phyloP scores from a whole-genome alignment of 2,888 invertebrate species.

The Danaus chrysippus region DNA sequence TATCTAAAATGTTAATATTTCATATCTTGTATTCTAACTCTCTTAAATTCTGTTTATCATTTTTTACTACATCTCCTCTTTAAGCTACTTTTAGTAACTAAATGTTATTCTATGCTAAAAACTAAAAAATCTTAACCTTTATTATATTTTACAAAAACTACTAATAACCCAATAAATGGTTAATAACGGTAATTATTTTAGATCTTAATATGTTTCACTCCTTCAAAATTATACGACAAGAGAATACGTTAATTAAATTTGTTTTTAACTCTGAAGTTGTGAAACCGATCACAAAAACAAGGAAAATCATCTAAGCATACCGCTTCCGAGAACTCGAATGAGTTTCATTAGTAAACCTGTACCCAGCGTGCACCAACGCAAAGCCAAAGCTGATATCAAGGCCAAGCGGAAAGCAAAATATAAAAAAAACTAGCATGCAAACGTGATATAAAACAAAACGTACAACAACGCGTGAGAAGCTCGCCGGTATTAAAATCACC shows the following conservation, averaged over 20 bases:
- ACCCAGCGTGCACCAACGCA: slow-evolving; percentile 12
- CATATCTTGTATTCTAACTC: not conserved
- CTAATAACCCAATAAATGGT: too few species aligned
- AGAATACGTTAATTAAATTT: not conserved
- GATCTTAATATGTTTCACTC: not conserved
- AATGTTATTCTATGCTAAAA: too few species aligned
- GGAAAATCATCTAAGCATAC: not conserved
- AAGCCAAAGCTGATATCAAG: slow-evolving; percentile 18
- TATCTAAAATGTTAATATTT: slow-evolving; percentile 49
- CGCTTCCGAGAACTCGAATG: not conserved
- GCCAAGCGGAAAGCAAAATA: slow-evolving; percentile 33
- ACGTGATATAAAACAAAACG: slow-evolving; percentile 64
- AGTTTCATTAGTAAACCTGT: not conserved
- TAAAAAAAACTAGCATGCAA: slow-evolving; percentile 48
- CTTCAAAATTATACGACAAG: not conserved
- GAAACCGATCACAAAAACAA: not conserved
- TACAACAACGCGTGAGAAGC: slow-evolving; percentile 69
- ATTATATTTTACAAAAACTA: too few species aligned
- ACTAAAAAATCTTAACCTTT: too few species aligned
- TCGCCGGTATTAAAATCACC: slow-evolving; percentile 76
- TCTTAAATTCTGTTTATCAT: not conserved
- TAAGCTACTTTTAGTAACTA: too few species aligned
- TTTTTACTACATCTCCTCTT: not conserved
- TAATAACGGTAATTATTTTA: not conserved
- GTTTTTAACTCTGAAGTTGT: slow-evolving; percentile 1